A percentile compares a stretch with the other conserved stretches of the same genome.
Evolutionary conservation across 2,113 vertebrate species (phyloP).

Genomic region (Trichomycterus rosablanca): DNA sequence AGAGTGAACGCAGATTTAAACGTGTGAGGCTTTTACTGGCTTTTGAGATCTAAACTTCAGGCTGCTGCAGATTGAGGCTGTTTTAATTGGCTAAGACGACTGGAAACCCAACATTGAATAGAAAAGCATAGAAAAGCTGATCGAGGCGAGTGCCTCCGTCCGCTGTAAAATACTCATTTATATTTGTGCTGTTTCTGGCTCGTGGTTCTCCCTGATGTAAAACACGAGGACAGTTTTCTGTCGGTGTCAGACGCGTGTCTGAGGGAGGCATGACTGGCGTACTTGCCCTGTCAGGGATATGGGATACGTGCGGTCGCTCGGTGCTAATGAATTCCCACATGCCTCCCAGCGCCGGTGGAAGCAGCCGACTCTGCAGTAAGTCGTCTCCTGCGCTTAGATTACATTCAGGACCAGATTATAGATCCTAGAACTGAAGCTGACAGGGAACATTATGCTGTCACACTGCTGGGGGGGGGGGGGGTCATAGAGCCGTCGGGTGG

Average conservation of each 20-base stretch:
- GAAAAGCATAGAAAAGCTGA: background rate
- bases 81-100: constrained; percentile 13
- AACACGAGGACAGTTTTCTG: background rate
- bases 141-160: background rate
- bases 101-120: background rate
- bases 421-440: background rate
- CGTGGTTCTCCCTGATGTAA: background rate
- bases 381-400: background rate
- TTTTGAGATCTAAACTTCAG: background rate
- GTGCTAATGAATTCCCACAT: background rate
- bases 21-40: background rate
- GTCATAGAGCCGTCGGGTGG: background rate
- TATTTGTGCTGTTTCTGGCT: background rate
- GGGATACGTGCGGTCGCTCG: background rate
- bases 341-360: background rate
- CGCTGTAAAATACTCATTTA: background rate
- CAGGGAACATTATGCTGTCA: constrained; percentile 10
- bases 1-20: background rate
- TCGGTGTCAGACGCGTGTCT: background rate
- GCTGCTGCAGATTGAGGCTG: background rate
- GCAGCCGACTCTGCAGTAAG: background rate
- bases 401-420: constrained; percentile 1
- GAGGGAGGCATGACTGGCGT: background rate
- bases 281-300: constrained; percentile 5
- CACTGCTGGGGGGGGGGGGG: background rate